Evolutionary conservation across 2,797 vertebrate genomes (phyloP), one percentile per base, ranked within the genome.

Genomic region (Garrulus glandarius): DNA sequence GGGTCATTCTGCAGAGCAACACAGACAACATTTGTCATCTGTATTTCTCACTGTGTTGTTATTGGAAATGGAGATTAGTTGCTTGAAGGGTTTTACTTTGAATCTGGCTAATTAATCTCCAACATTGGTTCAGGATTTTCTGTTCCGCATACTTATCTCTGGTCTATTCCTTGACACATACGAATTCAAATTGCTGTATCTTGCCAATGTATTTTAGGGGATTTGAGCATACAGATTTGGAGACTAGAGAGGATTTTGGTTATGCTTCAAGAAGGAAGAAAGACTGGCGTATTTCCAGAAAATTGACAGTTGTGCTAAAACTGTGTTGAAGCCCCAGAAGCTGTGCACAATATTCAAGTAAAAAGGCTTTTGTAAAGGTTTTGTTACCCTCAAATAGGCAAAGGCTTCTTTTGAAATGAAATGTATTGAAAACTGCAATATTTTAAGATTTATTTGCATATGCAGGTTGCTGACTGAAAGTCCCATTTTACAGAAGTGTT

Each of bases 371-470:
- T 95, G 57, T 95, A 89, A 95, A 72, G 18, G 24, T 96, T 97
- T 96, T 96, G 94, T 96, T 97, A 90, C 92, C 80, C 93, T 97
- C 93, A 96, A 81, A 95, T 93, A 97, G 76, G 81, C 93, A 92
- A 97, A 96, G 84, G n/a, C 18, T 84, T 82, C 29, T 85, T 84
- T 80, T 91, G 59, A 94, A 82, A 84, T 76, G 7, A 44, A 69
- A 41, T 90, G 22, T 94, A 91, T 93, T 93, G 86, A 96, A 96
- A 95, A 88, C 53, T 47, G 74, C 68, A 80, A 23, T 95, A 95
- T 96, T 93, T 90, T 95, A 69, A 79, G 23, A 49, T 84, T 11
- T 96, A 96, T 96, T 91, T 95, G 69, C 80, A 71, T 94, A 83
- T 95, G 67, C 93, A 96, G 84, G 85, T 92, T 96, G 83, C 93